Evolutionary conservation across 2,888 invertebrate genomes (phyloP).

Genomic region (Ligdia adustata): DNA sequence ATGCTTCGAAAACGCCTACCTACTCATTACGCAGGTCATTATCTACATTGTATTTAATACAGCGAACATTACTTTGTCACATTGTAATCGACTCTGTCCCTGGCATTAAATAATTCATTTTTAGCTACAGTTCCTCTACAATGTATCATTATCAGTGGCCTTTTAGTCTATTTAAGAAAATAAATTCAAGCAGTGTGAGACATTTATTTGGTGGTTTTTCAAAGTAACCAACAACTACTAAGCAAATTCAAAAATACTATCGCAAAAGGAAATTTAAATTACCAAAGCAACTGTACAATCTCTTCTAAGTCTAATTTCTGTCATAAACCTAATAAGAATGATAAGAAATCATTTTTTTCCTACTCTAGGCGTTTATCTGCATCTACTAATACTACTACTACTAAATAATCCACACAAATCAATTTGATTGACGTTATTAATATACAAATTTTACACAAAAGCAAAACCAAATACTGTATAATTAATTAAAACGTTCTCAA

Average conservation of each 20-base stretch:
- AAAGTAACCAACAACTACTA: too few species aligned
- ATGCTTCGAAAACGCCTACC: constrained; percentile 18
- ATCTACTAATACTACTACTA: too few species aligned
- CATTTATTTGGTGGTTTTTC: too few species aligned
- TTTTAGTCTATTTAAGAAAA: too few species aligned
- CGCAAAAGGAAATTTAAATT: too few species aligned
- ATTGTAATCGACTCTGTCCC: constrained; percentile 7
- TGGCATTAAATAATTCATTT: constrained; percentile 8
- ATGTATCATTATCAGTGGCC: not conserved
- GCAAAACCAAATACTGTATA: constrained; percentile 22
- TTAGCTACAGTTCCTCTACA: not conserved
- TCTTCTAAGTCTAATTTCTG: too few species aligned
- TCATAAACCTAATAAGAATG: too few species aligned
- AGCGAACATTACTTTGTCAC: constrained; percentile 21
- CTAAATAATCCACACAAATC: constrained; percentile 16
- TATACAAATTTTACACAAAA: constrained; percentile 17
- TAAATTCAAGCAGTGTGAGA: too few species aligned
- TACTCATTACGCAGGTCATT: constrained; percentile 18
- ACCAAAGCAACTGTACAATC: too few species aligned
- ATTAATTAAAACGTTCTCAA: constrained; percentile 59
- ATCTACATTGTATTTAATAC: constrained; percentile 28
- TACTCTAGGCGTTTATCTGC: too few species aligned
- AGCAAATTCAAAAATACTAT: too few species aligned
- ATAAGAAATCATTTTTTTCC: too few species aligned
- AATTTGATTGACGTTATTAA: constrained; percentile 22